A percentile compares a stretch with the other conserved stretches of the same genome.
Conservation (phyloP, 2,888 invertebrate genomes). For the Ophion ellenae region DNA sequence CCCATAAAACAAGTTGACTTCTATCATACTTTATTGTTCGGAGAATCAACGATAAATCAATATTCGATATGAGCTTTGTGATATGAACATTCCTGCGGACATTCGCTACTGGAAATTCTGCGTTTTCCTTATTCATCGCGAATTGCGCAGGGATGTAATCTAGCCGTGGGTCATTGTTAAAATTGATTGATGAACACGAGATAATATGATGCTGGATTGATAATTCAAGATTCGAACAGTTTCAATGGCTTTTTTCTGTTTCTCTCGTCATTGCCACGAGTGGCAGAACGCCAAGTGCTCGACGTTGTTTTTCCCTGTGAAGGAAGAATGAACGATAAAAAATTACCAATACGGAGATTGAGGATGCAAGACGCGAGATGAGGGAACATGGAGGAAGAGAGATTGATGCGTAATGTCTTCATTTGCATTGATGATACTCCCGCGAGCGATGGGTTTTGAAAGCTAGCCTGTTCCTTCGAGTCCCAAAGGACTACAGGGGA, state of each 20-base stretch:
- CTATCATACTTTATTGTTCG: slow-evolving; percentile 13
- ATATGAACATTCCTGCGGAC: background rate
- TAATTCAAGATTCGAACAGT: background rate
- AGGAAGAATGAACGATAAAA: slow-evolving; percentile 24
- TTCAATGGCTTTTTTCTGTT: slow-evolving; percentile 13
- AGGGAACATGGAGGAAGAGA: slow-evolving; percentile 4
- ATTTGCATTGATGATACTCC: slow-evolving; percentile 68
- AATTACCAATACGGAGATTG: slow-evolving; percentile 5
- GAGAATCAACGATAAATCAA: background rate
- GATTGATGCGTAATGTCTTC: slow-evolving; percentile 65
- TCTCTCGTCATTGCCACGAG: slow-evolving; percentile 1
- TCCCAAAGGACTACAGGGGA: slow-evolving; percentile 13
- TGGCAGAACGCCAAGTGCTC: slow-evolving; percentile 1
- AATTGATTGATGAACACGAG: too few relatives aligned
- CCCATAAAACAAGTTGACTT: background rate
- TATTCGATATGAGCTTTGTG: background rate
- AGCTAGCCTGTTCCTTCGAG: slow-evolving; percentile 29
- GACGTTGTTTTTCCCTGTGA: slow-evolving; percentile 5
- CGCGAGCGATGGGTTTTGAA: slow-evolving; percentile 58
- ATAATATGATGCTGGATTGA: too few relatives aligned
- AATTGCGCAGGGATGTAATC: too few relatives aligned
- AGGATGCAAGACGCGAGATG: slow-evolving; percentile 17
- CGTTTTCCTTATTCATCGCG: background rate
- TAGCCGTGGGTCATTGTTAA: too few relatives aligned
- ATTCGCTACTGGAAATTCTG: background rate